Conservation (phyloP, 2,797 vertebrate genomes). For the Neosalanx taihuensis region DNA sequence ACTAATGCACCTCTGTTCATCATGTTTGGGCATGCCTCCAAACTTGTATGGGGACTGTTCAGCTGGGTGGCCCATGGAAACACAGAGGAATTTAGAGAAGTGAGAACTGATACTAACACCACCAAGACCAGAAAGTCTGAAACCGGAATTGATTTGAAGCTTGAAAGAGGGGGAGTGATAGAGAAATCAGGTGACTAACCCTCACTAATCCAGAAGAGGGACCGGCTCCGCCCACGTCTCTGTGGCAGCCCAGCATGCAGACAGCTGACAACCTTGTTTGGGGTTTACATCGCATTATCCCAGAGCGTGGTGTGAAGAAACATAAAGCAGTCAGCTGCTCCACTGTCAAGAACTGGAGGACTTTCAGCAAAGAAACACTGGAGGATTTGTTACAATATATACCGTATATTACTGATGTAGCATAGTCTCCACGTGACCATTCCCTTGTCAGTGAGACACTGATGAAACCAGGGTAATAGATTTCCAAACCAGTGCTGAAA, state of each 20-base stretch:
- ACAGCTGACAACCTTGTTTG: constrained; percentile 64
- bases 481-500: no score
- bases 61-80: constrained; percentile 57
- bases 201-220: constrained; percentile 63
- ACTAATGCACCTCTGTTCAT: constrained; percentile 53
- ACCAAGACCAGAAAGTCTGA: constrained; percentile 68
- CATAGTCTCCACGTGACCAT: no score
- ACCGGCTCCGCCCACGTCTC: constrained; percentile 60
- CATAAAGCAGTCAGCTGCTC: constrained; percentile 20
- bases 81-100: constrained; percentile 63
- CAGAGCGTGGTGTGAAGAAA: constrained; percentile 33
- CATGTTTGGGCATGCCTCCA: constrained; percentile 55
- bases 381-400: no score
- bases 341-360: no score
- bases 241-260: constrained; percentile 53
- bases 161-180: constrained; percentile 32
- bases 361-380: no score
- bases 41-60: constrained; percentile 54
- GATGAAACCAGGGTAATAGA: no score
- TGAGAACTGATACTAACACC: constrained; percentile 59
- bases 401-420: no score
- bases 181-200: constrained; percentile 48
- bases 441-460: no score
- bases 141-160: constrained; percentile 49
- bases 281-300: constrained; percentile 34